phyloP scores from a whole-genome alignment of 2,797 vertebrate species.

The Phataginus tetradactyla region DNA sequence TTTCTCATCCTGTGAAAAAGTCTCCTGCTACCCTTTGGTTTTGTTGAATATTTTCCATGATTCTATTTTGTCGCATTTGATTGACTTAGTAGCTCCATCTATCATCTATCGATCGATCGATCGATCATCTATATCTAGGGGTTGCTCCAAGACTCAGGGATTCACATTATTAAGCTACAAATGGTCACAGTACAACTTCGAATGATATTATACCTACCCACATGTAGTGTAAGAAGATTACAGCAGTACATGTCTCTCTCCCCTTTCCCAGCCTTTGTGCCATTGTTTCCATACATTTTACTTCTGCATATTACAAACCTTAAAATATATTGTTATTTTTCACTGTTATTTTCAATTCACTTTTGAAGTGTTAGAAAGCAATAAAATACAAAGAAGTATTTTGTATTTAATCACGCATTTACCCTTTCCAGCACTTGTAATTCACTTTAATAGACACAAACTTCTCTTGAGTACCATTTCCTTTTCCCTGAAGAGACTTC shows the following conservation, averaged over 20 bases:
- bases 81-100: not conserved
- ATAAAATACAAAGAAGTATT: not conserved
- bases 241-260: not conserved
- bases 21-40: not conserved
- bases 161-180: not conserved
- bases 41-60: not conserved
- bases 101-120: not conserved
- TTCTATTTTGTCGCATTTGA: not conserved
- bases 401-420: not conserved
- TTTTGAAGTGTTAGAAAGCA: not conserved
- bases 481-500: not conserved
- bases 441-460: not conserved
- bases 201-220: too few relatives aligned
- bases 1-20: not conserved
- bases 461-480: not conserved
- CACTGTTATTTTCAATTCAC: not conserved
- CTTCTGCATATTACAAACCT: not conserved
- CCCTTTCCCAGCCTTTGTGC: not conserved
- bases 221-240: not conserved
- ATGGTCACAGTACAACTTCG: not conserved
- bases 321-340: not conserved
- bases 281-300: not conserved
- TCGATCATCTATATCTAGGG: not conserved
- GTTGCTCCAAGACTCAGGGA: not conserved
- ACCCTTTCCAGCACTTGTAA: not conserved